Conservation (phyloP, 2,113 vertebrate genomes). For the Ranitomeya variabilis region DNA sequence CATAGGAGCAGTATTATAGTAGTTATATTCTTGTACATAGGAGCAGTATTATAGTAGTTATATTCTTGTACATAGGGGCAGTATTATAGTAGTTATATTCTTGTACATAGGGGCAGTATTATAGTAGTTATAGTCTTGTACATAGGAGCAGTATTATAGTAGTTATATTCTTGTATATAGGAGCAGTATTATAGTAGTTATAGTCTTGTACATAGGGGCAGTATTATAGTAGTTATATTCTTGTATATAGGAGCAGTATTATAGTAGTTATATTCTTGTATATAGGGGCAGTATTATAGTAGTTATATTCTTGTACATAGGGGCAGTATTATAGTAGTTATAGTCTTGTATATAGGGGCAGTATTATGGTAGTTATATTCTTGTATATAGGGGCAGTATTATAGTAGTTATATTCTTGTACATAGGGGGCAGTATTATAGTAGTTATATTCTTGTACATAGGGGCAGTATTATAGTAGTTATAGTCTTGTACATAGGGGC, state of each 20-base stretch:
- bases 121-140: conserved; percentile 1
- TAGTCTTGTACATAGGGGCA: background rate
- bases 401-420: conserved; percentile 4
- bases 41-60: background rate
- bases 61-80: background rate
- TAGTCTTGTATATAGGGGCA: background rate
- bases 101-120: background rate
- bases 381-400: background rate
- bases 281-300: background rate
- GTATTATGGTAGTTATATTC: conserved; percentile 2
- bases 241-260: background rate
- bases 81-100: conserved; percentile 2
- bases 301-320: background rate
- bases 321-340: background rate
- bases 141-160: background rate
- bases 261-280: conserved; percentile 4
- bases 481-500: background rate
- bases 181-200: background rate
- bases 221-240: conserved; percentile 12
- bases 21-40: background rate
- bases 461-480: background rate
- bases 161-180: background rate
- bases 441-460: background rate
- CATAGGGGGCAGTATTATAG: background rate
- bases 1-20: background rate